Conservation (phyloP, 2,113 vertebrate genomes). For the Pungitius pungitius region DNA sequence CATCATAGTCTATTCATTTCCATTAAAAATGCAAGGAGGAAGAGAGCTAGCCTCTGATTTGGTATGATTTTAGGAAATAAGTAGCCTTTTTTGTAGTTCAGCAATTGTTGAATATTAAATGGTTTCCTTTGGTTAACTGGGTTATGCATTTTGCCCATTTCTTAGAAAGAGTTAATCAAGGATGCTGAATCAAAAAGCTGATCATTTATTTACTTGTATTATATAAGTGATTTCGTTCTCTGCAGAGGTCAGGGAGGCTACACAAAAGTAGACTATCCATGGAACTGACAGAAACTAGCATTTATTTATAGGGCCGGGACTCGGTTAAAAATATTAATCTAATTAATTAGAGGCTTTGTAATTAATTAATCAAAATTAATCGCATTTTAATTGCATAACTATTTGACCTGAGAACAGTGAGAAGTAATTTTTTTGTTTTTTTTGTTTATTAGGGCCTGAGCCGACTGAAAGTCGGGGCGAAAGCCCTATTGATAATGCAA, state of each 20-base stretch:
- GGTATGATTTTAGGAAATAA: neutral
- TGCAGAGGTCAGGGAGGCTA: neutral
- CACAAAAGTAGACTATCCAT: neutral
- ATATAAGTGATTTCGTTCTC: neutral
- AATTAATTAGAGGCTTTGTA: too few species aligned
- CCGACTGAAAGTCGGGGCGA: too few species aligned
- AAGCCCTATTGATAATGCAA: too few species aligned
- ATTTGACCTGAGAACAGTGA: too few species aligned
- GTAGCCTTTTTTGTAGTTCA: neutral
- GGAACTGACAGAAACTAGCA: neutral
- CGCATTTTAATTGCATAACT: too few species aligned
- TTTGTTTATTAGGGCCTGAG: too few species aligned
- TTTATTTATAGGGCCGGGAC: too few species aligned
- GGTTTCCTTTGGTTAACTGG: neutral
- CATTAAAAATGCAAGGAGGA: slow-evolving; percentile 10
- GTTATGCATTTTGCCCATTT: neutral
- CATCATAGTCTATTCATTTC: too few species aligned
- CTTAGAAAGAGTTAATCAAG: neutral
- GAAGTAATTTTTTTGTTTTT: too few species aligned
- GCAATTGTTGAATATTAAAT: neutral
- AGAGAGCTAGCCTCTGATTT: neutral
- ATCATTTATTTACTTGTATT: neutral
- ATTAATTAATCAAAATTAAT: too few species aligned
- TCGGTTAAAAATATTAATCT: too few species aligned
- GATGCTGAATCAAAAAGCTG: neutral